Percentiles rank a stretch among this genome's conserved stretches.
Conservation (phyloP, 2,797 vertebrate species). For the Zenarchopterus dispar region DNA sequence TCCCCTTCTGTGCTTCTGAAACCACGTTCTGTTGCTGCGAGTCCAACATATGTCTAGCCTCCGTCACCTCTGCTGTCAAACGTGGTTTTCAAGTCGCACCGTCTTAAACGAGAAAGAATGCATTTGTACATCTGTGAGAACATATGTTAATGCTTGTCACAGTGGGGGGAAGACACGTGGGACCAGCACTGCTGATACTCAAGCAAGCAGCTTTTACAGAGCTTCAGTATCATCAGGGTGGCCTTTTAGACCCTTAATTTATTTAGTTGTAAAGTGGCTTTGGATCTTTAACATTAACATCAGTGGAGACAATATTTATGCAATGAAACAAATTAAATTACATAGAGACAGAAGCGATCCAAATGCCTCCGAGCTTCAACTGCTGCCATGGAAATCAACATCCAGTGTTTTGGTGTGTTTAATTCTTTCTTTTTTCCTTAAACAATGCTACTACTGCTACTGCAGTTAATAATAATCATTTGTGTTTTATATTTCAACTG, state of each 20-base stretch:
- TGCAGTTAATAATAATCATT: no score
- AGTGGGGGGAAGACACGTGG: conserved; percentile 7
- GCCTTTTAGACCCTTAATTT: background rate
- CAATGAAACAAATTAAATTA: no score
- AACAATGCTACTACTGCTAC: no score
- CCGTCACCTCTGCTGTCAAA: conserved; percentile 58
- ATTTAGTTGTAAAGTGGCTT: background rate
- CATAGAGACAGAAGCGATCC: no score
- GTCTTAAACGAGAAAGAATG: conserved; percentile 47
- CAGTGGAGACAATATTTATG: no score
- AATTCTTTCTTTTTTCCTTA: no score
- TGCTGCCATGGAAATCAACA: no score
- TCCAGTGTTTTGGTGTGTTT: no score
- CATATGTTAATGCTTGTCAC: conserved; percentile 38
- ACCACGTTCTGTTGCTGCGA: conserved; percentile 66
- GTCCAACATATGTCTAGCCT: conserved; percentile 34
- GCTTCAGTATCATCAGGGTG: background rate
- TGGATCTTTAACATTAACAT: background rate
- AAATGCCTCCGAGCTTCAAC: no score
- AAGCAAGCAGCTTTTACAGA: conserved; percentile 7
- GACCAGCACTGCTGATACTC: conserved; percentile 7
- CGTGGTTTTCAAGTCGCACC: conserved; percentile 51
- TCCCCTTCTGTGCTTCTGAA: conserved; percentile 64
- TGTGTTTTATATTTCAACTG: no score
- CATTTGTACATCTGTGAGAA: conserved; percentile 38